Conservation (phyloP, 2,797 vertebrate species). For the Premnoplex brunnescens region DNA sequence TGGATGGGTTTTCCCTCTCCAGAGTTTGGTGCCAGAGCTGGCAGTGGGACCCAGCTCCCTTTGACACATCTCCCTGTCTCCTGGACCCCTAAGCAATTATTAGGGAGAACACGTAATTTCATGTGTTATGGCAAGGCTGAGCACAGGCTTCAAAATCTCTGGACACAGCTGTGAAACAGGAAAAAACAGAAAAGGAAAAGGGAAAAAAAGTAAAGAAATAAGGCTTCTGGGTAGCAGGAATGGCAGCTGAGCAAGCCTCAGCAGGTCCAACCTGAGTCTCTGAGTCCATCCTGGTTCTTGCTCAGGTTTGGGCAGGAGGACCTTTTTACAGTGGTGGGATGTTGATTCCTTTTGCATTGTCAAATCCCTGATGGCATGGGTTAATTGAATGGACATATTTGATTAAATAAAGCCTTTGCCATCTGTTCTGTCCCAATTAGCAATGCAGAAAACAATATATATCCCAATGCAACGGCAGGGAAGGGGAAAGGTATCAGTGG, state of each 20-base stretch:
- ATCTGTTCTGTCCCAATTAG: constrained; percentile 71
- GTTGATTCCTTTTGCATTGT: constrained; percentile 5
- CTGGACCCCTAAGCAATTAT: background rate
- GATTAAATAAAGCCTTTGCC: constrained; percentile 73
- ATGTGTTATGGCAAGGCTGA: background rate
- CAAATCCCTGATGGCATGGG: constrained; percentile 46
- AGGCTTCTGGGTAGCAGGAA: background rate
- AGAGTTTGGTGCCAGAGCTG: background rate
- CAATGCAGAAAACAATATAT: constrained; percentile 57
- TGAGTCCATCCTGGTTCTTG: background rate
- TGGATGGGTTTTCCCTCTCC: rapidly evolving
- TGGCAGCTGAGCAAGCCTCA: background rate
- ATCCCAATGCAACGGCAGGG: constrained; percentile 51
- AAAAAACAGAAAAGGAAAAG: background rate
- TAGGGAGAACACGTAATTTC: rapidly evolving
- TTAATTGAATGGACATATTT: constrained; percentile 80
- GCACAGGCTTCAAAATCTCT: background rate
- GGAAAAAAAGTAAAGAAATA: rapidly evolving
- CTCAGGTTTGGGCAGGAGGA: background rate
- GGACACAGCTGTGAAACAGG: background rate
- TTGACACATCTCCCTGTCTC: background rate
- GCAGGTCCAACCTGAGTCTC: background rate
- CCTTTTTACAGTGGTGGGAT: background rate
- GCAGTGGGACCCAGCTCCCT: background rate
- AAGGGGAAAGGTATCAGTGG: background rate